Base-by-base conservation (phyloP, 1,140 invertebrate genomes). In the Cryptotermes secundus region DNA sequence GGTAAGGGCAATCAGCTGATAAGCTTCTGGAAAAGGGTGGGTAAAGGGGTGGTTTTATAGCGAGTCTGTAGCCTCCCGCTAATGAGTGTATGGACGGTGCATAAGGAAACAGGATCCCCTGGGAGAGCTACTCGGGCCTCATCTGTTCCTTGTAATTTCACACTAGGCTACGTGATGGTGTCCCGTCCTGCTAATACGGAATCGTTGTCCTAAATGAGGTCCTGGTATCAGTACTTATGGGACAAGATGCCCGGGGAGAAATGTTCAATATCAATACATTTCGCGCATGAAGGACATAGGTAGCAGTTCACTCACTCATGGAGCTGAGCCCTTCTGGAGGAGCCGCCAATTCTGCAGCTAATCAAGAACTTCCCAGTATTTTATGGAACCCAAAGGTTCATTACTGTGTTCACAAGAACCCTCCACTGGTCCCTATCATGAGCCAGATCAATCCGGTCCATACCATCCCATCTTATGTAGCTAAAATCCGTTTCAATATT, bases 171-270 rank as follows among this genome's bases (percentile, higher is more conserved):
- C 59, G n/a, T n/a, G 59, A 72, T 72, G 59, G 3, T n/a, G 9
- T 49, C 59, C 7, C n/a, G n/a, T 49, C 26, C 59, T 31, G 59
- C 59, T 72, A 72, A 72, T 26, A 72, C n/a, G 31, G 59, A 72
- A 72, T 72, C 59, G 31, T 72, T 72, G 59, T 72, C 59, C 26
- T 72, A 31, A 72, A 72, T 72, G 59, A 72, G 59, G 26, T 26
- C n/a, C 59, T 72, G 59, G 14, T 72, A 72, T 72, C 59, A 72
- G 59, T 72, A 72, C 26, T 72, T 72, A 72, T n/a, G 59, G 59
- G n/a, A 31, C 59, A 72, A 72, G 59, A 31, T 26, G 59, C 59
- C 7, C n/a, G 59, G 26, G 59, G 59, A 72, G 59, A 72, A 72
- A 72, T 72, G 59, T n/a, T 72, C 59, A 72, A 72, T 72, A 72